phyloP scores from a whole-genome alignment of 2,888 invertebrate genomes.

The Ashinkailepas kermadecensis region DNA sequence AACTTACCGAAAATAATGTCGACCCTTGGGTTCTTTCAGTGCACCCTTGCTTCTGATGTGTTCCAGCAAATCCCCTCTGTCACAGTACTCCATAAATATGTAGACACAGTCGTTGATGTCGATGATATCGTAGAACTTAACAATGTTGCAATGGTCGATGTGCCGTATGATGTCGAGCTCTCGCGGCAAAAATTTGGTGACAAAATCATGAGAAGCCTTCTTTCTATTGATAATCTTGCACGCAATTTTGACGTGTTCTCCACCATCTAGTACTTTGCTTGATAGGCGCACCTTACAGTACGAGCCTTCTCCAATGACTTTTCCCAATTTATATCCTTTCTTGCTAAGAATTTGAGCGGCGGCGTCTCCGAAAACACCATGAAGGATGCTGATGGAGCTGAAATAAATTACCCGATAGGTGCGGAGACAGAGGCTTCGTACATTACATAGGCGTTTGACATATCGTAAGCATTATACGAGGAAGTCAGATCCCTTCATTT shows the following conservation, averaged over 20 bases:
- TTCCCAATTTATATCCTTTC: conserved; percentile 49
- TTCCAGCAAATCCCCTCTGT: conserved; percentile 56
- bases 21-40: conserved; percentile 47
- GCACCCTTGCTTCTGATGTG: conserved; percentile 51
- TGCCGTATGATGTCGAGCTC: conserved; percentile 51
- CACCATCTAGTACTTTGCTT: conserved; percentile 40
- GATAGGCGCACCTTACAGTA: conserved; percentile 51
- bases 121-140: conserved; percentile 51
- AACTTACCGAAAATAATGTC: conserved; percentile 44
- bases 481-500: no score
- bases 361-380: conserved; percentile 11
- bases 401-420: neutral
- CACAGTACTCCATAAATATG: conserved; percentile 55
- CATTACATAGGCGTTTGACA: no score
- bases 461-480: no score
- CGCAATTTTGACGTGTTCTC: conserved; percentile 44
- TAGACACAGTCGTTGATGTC: conserved; percentile 49
- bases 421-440: no score
- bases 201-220: conserved; percentile 53
- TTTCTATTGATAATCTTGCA: conserved; percentile 51
- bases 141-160: conserved; percentile 52
- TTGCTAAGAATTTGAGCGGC: conserved; percentile 24
- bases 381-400: conserved; percentile 14
- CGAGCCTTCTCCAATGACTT: conserved; percentile 51
- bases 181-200: conserved; percentile 54